Conservation (phyloP, 2,888 invertebrate species). For the Merodon equestris region DNA sequence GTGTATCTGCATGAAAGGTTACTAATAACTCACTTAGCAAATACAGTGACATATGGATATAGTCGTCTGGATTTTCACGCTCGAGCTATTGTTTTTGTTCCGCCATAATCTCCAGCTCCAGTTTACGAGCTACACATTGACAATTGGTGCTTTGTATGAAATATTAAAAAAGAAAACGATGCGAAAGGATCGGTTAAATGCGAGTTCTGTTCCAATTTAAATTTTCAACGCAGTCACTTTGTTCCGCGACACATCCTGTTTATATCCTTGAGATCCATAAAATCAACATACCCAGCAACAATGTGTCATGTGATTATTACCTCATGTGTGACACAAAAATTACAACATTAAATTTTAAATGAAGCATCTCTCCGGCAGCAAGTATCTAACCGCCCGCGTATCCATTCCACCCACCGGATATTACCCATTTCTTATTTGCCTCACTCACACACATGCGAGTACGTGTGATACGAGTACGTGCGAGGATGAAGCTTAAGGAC, state of each 20-base stretch:
- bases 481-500: slow-evolving; percentile 54
- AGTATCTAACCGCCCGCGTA: slow-evolving; percentile 1
- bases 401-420: slow-evolving; percentile 27
- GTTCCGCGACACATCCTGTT: slow-evolving; percentile 28
- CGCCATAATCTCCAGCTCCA: too few relatives aligned
- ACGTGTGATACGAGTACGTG: slow-evolving; percentile 29
- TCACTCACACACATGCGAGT: slow-evolving; percentile 21
- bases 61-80: too few relatives aligned
- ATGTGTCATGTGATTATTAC: slow-evolving; percentile 68
- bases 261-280: slow-evolving; percentile 44
- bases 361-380: slow-evolving; percentile 50
- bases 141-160: too few relatives aligned
- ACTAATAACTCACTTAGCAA: slow-evolving; percentile 57
- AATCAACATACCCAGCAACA: slow-evolving; percentile 58
- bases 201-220: slow-evolving; percentile 49
- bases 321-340: slow-evolving; percentile 68
- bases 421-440: slow-evolving; percentile 42
- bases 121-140: too few relatives aligned
- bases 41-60: too few relatives aligned
- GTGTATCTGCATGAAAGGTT: slow-evolving; percentile 34
- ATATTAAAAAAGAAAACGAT: too few relatives aligned
- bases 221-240: slow-evolving; percentile 59
- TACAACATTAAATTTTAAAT: slow-evolving; percentile 67
- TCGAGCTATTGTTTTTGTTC: too few relatives aligned
- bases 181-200: slow-evolving; percentile 14